Base-by-base conservation (phyloP, 2,797 vertebrate genomes). In the Chrysocyon brachyurus region DNA sequence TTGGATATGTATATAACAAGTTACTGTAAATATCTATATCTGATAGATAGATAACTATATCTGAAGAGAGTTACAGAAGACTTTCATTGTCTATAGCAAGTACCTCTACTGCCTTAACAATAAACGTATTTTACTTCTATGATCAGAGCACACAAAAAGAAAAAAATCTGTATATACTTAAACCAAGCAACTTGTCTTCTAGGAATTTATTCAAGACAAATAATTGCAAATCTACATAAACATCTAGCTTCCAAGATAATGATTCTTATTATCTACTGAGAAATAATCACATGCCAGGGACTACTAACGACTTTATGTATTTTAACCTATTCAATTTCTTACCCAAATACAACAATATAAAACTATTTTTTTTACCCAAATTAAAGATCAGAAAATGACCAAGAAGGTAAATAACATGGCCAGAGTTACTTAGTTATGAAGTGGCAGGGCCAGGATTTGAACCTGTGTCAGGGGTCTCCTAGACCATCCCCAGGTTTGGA, bases 171-270 rank as follows among this genome's bases (percentile, higher is more conserved):
- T 15, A 79, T 21, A 79, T 70, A 14, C 49, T 90, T 85, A 59
- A 85, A 52, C 24, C 17, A 3, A 79, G 40, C 14, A 85, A 72
- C 78, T 78, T 56, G 78, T 31, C 31, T 79, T 31, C 33, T 24
- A 81, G 40, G 46, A 72, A 68, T 95, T 40, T 91, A 68, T 46
- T 91, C 21, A 40, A 86, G 86, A 85, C 33, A 84, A 94, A 52
- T 57, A 66, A 59, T 72, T 70, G 79, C 17, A 87, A 73, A 72
- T 87, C 33, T 12, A 26, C 2, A 59, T 22, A 88, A 54, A 59
- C 28, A n/a, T 63, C n/a, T 86, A 61, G 5, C 40, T 91, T 91
- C 54, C 14, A 54, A 68, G 54, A 75, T 61, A 91, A 66, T 88
- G 82, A 95, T 66, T 57, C 28, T 77, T 40, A 87, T 87, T 16